Conservation (phyloP, 2,113 vertebrate genomes). For the Nettapus auritus region DNA sequence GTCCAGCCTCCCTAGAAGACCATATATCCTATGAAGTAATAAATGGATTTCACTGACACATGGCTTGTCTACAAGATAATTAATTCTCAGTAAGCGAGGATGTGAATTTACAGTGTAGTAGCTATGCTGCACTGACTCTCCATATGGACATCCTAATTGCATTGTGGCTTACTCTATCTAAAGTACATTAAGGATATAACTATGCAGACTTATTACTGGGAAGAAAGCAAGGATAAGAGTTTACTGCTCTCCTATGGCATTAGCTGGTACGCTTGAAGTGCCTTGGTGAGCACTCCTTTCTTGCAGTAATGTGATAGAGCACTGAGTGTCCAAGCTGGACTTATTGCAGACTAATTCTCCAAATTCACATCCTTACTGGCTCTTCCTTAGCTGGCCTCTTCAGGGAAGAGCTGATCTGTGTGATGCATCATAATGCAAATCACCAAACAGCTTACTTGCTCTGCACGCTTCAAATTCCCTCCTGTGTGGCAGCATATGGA, state of each 20-base stretch:
- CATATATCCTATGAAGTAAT: constrained; percentile 22
- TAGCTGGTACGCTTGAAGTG: background rate
- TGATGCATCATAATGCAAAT: background rate
- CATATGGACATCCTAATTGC: constrained; percentile 70
- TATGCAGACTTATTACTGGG: constrained; percentile 29
- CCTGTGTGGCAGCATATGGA: background rate
- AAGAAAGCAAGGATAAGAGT: background rate
- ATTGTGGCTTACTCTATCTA: constrained; percentile 56
- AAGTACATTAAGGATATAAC: constrained; percentile 48
- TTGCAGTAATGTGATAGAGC: background rate
- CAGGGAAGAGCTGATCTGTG: background rate
- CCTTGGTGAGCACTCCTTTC: background rate
- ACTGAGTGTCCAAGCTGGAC: background rate
- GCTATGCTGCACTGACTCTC: constrained; percentile 57
- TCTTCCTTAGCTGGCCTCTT: background rate
- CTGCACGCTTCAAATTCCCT: background rate
- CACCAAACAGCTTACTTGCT: background rate
- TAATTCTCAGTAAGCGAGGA: constrained; percentile 55
- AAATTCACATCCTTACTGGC: background rate
- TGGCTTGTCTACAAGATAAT: constrained; percentile 67
- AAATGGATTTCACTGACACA: constrained; percentile 50
- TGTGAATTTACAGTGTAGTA: constrained; percentile 49
- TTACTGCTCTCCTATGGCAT: background rate
- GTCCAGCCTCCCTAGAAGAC: constrained; percentile 42
- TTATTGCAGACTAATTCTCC: background rate